phyloP scores from a whole-genome alignment of 1,140 invertebrate species.

The Trichomalopsis sarcophagae region DNA sequence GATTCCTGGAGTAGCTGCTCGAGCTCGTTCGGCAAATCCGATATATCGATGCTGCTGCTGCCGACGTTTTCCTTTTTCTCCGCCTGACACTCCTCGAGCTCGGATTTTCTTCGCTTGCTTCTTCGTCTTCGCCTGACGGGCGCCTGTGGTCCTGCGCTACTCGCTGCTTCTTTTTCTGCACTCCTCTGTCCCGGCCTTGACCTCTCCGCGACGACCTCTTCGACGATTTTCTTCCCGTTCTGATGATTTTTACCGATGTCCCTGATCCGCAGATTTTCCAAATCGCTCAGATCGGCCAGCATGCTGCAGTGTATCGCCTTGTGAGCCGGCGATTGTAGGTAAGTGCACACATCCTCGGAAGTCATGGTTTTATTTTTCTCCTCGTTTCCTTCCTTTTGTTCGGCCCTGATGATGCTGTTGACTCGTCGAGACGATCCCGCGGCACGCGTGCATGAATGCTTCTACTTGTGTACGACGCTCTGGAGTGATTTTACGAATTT shows the following conservation, averaged over 20 bases:
- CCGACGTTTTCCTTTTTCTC: constrained; percentile 31
- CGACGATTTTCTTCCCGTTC: constrained; percentile 24
- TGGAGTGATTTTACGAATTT: background rate
- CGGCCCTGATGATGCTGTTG: no score
- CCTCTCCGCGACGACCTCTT: constrained; percentile 32
- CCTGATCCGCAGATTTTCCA: constrained; percentile 61
- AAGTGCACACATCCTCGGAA: background rate
- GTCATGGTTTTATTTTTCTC: background rate
- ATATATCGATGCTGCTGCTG: constrained; percentile 53
- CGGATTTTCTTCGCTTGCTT: constrained; percentile 46
- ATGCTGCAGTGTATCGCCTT: constrained; percentile 47
- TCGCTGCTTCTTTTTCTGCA: constrained; percentile 54
- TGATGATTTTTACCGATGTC: background rate
- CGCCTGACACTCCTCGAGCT: background rate
- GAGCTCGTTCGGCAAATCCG: constrained; percentile 62
- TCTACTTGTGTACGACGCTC: background rate
- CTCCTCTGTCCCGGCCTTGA: constrained; percentile 38
- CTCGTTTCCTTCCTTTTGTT: constrained; percentile 1
- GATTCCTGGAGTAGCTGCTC: constrained; percentile 64
- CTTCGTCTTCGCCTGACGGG: constrained; percentile 18
- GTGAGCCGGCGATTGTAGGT: background rate
- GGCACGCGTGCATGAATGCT: background rate
- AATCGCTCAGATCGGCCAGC: constrained; percentile 63
- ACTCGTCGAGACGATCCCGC: background rate
- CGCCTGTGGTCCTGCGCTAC: constrained; percentile 32